Evolutionary conservation across 2,888 invertebrate species (phyloP), one percentile per base, ranked within the genome.

Genomic region (Corbicula japonica): DNA sequence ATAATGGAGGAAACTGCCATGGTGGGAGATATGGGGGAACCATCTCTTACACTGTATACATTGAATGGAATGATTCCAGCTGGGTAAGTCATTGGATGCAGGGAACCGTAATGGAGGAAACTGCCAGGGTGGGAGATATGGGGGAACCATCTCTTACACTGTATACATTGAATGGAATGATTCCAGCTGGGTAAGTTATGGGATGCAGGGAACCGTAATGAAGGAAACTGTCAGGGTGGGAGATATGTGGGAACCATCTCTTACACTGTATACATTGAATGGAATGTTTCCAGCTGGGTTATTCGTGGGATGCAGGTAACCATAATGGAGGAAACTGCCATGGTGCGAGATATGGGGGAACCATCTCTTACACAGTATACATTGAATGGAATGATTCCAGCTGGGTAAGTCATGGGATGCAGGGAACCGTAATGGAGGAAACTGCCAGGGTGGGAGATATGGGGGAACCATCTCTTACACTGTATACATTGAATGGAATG

Each of bases 281-380:
- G 54, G 54, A 23, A 10, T 15, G 30, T 30, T 54, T 10, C 54
- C 54, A 41, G 15, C 12, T 41, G 10, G 41, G 41, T 41, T 12
- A 15, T 12, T 10, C 41, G 15, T 12, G 10, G 15, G 15, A 41
- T 12, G 15, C 41, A 10, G 41, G 18, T 10, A 41, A 41, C 41
- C n/a, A n/a, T n/a, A n/a, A n/a, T n/a, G n/a, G n/a, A n/a, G n/a
- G n/a, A n/a, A n/a, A 30, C 15, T 2, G 46, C 10, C n/a, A n/a
- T 41, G 41, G 10, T 60, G n/a, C 30, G 41, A n/a, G 76, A 76
- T 58, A 34, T 58, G 21, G 56, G 46, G 2, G 50, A 58, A 28
- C 62, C 54, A 15, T 60, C 60, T 23, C 63, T 76, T 23, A 63
- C 69, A 32, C 54, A 70, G n/a, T 76, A 70, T 48, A 48, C 56